Evolutionary conservation across 2,888 invertebrate genomes (phyloP), one percentile per base, ranked within the genome.

Genomic region (Chloroclystis v-ata): DNA sequence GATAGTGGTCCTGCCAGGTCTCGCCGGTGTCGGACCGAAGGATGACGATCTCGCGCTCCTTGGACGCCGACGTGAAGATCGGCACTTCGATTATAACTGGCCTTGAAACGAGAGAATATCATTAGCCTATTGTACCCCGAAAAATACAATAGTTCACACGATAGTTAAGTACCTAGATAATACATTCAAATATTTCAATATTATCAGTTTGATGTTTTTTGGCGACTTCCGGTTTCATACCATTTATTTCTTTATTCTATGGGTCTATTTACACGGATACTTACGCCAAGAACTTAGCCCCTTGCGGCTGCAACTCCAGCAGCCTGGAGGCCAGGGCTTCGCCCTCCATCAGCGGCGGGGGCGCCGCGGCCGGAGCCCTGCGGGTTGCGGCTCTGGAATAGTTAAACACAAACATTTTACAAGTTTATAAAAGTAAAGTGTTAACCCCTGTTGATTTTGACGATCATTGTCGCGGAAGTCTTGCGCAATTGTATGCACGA

Each of bases 1-100:
- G 78, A 57, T 91, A 91, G 75, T 99, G 99, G 72, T 99, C 99
- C 57, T 96, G 94, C 99, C 99, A 99, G 24, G 95, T 96, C 78
- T 99, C 98, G 11, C 99, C 99, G 67, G 98, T 97, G 81, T 99
- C 99, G 2, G 98, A 98, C 38, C 99, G 92, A 54, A 99, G 86
- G 58, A 99, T 95, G 28, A 98, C 94, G 38, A 99, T 97, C 89
- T 99, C 99, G 4, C 99, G 91, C 75, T 99, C 99, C 61, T 93
- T 94, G 49, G 97, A 97, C 48, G 97, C 91, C 0, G 98, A 96
- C 0, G 99, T 99, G 87, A 98, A 99, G 82, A 99, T 98, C 0
- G 99, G 99, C 55, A 99, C 95, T 82, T 98, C 98, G 64, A 98
- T 92, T 53, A 98, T 93, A 3, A 97, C 96, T 1, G 97, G 97